These are phyloP conservation scores for Bimastos eiseni DNA, from an alignment of 2,888 invertebrate species.

Conservation along the genomic window DNA sequence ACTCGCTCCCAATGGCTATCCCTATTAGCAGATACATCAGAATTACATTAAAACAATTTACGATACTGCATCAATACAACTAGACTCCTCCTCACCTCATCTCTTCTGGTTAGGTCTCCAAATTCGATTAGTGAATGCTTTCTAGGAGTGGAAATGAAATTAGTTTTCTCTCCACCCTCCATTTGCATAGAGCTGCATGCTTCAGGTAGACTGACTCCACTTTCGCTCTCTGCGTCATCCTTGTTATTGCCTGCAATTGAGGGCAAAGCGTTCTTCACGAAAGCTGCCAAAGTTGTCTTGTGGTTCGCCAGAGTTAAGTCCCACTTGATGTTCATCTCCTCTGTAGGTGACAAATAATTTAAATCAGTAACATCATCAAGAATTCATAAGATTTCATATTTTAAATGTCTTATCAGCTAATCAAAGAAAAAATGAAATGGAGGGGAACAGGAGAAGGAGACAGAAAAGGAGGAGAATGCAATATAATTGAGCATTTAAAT, in stretches of 20 bases:
- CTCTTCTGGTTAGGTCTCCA: not conserved
- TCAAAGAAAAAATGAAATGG: not conserved
- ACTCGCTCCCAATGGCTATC: too few relatives aligned
- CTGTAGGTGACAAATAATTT: not conserved
- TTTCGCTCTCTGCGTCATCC: not conserved
- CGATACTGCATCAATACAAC: not conserved
- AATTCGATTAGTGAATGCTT: constrained; percentile 15
- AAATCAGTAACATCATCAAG: not conserved
- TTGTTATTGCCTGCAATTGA: not conserved
- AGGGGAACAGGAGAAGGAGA: too few relatives aligned
- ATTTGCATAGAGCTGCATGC: not conserved
- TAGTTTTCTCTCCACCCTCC: not conserved
- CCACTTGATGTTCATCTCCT: constrained; percentile 27
- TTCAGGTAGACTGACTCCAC: not conserved
- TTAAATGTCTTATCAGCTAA: not conserved
- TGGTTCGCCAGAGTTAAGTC: not conserved
- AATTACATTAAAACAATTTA: not conserved
- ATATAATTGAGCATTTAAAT: too few relatives aligned
- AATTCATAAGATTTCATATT: not conserved
- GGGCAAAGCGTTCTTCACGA: not conserved
- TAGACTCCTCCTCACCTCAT: not conserved
- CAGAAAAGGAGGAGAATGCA: too few relatives aligned
- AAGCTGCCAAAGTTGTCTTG: not conserved
- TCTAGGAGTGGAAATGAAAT: not conserved
- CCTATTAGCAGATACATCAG: not conserved